These are phyloP conservation scores for Epiblema foenella DNA, from an alignment of 2,888 invertebrate genomes.

Conservation along the genomic window DNA sequence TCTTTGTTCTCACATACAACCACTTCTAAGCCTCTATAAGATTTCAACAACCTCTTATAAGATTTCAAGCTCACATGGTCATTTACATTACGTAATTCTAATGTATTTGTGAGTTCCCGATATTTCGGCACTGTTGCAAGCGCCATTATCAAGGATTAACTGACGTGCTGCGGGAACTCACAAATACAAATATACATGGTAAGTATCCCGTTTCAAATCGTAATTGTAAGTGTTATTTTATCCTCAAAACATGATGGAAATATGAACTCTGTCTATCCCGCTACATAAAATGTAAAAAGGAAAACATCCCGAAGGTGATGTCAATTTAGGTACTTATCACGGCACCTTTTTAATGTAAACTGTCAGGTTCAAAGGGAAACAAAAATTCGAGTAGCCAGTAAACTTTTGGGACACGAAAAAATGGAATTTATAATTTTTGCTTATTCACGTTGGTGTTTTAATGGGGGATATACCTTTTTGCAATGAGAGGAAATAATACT, in stretches of 20 bases:
- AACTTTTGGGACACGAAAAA: constrained; percentile 9
- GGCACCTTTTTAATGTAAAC: constrained; percentile 30
- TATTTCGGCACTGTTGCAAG: no score
- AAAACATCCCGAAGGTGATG: constrained; percentile 15
- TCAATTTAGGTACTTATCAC: constrained; percentile 10
- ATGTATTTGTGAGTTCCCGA: no score
- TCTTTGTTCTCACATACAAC: no score
- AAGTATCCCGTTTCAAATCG: no score
- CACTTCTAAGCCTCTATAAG: no score
- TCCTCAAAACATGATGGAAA: neutral
- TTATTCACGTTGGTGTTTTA: constrained; percentile 4
- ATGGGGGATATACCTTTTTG: neutral
- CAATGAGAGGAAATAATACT: neutral
- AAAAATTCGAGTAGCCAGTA: neutral
- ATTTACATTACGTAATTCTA: no score
- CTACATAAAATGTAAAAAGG: neutral
- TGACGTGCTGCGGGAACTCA: no score
- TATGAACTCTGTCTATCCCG: neutral
- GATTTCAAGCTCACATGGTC: no score
- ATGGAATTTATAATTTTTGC: neutral
- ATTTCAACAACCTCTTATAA: no score
- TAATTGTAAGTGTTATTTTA: no score
- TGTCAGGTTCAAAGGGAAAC: constrained; percentile 27
- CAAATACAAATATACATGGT: neutral
- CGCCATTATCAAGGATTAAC: no score